These are phyloP conservation scores for Lithophane leautieri DNA, from an alignment of 2,888 invertebrate genomes.

Conservation along the genomic window DNA sequence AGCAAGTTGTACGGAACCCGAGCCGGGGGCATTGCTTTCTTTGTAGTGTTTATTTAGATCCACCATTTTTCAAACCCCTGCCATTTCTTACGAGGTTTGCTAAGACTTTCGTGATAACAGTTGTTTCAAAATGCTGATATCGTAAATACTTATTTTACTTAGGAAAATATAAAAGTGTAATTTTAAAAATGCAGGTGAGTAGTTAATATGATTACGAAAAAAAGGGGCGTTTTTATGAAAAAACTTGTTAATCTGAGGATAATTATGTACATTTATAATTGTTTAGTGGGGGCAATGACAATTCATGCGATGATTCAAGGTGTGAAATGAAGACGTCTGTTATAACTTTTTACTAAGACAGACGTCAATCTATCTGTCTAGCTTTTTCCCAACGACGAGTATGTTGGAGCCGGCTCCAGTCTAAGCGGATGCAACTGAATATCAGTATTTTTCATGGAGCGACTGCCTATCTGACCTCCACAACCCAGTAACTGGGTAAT, in stretches of 20 bases:
- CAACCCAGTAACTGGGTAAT: too few relatives aligned
- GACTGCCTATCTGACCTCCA: too few relatives aligned
- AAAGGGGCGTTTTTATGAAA: background rate
- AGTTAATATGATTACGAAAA: background rate
- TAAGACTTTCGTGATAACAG: slow-evolving; percentile 29
- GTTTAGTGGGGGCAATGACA: background rate
- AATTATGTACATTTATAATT: background rate
- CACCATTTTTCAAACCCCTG: slow-evolving; percentile 53
- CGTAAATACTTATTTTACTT: background rate
- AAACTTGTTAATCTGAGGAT: background rate
- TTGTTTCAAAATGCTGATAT: slow-evolving; percentile 24
- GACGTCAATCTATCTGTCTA: background rate
- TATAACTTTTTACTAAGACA: background rate
- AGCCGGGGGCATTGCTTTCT: slow-evolving; percentile 56
- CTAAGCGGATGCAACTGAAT: too few relatives aligned
- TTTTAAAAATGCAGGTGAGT: background rate
- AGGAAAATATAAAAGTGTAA: background rate
- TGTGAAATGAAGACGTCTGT: background rate
- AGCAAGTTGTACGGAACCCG: slow-evolving; percentile 57
- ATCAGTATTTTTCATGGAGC: too few relatives aligned
- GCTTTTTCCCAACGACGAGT: too few relatives aligned
- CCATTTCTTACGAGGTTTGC: slow-evolving; percentile 26
- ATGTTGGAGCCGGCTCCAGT: too few relatives aligned
- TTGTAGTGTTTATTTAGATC: slow-evolving; percentile 62
- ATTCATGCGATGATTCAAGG: background rate